These are phyloP conservation scores for Drepana falcataria DNA, from an alignment of 2,888 invertebrate species.

Conservation along the genomic window DNA sequence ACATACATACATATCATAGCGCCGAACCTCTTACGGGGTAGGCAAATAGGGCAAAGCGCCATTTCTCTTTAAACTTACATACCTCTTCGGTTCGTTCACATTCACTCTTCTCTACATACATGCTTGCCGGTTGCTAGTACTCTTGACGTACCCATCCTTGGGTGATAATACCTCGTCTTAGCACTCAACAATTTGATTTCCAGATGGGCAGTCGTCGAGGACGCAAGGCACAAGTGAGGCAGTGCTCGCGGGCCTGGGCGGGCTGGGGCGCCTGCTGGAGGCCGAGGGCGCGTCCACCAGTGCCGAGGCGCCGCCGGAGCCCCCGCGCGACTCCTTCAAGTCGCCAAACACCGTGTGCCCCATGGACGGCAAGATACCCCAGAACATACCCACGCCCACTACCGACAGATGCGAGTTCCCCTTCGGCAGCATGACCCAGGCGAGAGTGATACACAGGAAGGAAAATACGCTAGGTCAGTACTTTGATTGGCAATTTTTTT, in stretches of 20 bases:
- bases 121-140: too few relatives aligned
- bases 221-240: conserved; percentile 47
- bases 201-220: conserved; percentile 61
- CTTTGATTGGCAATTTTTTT: not conserved
- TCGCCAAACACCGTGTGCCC: conserved; percentile 94
- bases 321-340: conserved; percentile 77
- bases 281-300: conserved; percentile 40
- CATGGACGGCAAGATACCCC: conserved; percentile 85
- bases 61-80: too few relatives aligned
- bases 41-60: too few relatives aligned
- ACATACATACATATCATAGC: too few relatives aligned
- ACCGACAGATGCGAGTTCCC: conserved; percentile 85
- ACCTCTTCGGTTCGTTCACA: too few relatives aligned
- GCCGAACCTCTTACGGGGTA: too few relatives aligned
- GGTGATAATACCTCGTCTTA: too few relatives aligned
- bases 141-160: too few relatives aligned
- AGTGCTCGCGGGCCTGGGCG: conserved; percentile 57
- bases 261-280: conserved; percentile 57
- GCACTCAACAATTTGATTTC: not conserved
- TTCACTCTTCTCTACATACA: too few relatives aligned
- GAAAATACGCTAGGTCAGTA: conserved; percentile 76
- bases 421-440: conserved; percentile 94
- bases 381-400: conserved; percentile 74
- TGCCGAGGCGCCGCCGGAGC: conserved; percentile 22
- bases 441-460: conserved; percentile 89